A percentile compares a stretch with the other conserved stretches of the same genome.
Conservation (phyloP, 2,113 vertebrate genomes). For the Lepisosteus oculatus region DNA sequence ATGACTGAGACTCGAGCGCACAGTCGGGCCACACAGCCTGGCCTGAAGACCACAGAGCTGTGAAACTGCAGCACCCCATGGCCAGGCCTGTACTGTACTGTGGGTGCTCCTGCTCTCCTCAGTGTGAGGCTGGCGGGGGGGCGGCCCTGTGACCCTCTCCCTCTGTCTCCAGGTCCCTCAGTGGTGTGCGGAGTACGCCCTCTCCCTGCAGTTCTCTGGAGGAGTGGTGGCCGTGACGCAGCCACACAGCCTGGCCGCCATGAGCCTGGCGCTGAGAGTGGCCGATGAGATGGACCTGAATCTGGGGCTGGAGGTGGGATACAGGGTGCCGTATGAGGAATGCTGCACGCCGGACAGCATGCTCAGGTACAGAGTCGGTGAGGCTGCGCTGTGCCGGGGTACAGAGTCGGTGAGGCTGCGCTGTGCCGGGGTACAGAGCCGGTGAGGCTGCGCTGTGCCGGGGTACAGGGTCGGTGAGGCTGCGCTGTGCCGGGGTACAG, state of each 20-base stretch:
- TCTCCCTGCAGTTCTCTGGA: constrained; percentile 76
- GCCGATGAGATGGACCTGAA: constrained; percentile 97
- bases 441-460: too few relatives aligned
- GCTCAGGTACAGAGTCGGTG: constrained; percentile 70
- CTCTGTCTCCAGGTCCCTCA: constrained; percentile 77
- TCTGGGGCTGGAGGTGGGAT: constrained; percentile 90
- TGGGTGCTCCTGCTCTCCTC: too few relatives aligned
- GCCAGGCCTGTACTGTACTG: too few relatives aligned
- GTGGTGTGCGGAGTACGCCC: constrained; percentile 88
- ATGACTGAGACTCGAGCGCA: too few relatives aligned
- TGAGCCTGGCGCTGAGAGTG: constrained; percentile 82
- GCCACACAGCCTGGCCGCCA: constrained; percentile 77
- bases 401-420: neutral
- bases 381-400: neutral
- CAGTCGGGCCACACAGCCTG: too few relatives aligned
- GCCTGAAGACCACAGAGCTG: too few relatives aligned
- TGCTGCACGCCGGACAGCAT: constrained; percentile 84
- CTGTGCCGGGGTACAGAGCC: too few relatives aligned
- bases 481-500: too few relatives aligned
- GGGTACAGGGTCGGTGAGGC: too few relatives aligned
- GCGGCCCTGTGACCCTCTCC: neutral
- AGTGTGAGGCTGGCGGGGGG: too few relatives aligned
- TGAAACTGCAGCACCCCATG: too few relatives aligned
- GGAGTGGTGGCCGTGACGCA: constrained; percentile 85
- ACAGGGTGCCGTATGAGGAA: constrained; percentile 87